Evolutionary conservation across 2,888 invertebrate species (phyloP), one percentile per base, ranked within the genome.

Genomic region (Macrophya annulata): DNA sequence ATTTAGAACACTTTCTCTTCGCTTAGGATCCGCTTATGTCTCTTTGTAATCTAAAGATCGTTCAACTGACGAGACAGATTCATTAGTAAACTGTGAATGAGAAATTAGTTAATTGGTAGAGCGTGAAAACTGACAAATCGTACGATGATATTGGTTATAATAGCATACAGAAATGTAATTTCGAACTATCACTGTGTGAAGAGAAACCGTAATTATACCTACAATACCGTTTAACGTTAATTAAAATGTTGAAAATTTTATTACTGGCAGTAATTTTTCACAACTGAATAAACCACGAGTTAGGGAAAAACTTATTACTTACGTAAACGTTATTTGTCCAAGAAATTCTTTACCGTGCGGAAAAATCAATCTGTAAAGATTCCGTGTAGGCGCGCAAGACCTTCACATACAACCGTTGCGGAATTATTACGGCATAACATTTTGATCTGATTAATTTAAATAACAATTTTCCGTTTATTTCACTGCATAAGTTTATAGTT

Each of bases 401-500:
- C 45, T 12, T 8, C 6, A 45, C 43, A n/a, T n/a, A 74, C 25
- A 45, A 21, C 0, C 21, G 1, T 74, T 25, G 72, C 45, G n/a
- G 9, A 74, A 68, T 68, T 21, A 45, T 21, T 45, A 21, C 1
- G n/a, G 21, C 21, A 9, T n/a, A 37, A 74, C 10, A 74, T 74
- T 74, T n/a, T 45, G 8, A 74, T 74, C 21, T 21, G 8, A 74
- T 40, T 74, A 45, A 74, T 74, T 45, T 21, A 21, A 74, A 43
- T 43, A 74, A n/a, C 10, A 74, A 43, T 21, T 17, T 74, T 21
- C 17, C 68, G 37, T 37, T 68, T 15, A 37, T 68, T 68, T 37
- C 37, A 17, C 68, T 17, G 37, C 68, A 68, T 68, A 68, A 12
- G n/a, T 21, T 74, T n/a, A 74, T 45, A n/a, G 21, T 21, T 45